Evolutionary conservation across 2,113 vertebrate species (phyloP), one percentile per base, ranked within the genome.

Genomic region (Platycercus adscitus): DNA sequence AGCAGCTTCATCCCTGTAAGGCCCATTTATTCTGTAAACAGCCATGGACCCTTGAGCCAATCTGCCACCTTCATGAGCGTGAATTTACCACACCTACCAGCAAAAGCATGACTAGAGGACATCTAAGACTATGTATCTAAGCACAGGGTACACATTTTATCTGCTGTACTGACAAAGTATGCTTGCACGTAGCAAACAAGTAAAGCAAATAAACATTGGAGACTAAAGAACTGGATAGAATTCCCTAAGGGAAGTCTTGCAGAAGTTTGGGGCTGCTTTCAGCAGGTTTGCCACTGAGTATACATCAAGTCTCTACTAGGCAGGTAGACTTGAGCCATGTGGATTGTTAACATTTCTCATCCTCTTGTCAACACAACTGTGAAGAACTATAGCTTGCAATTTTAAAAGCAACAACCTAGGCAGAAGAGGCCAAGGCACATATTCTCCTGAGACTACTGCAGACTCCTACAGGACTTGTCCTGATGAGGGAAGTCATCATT

Each of bases 31-130:
- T n/a, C 53, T 43, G 10, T 13, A 14, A 65, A 75, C 26, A 47
- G 56, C 33, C 29, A 39, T 0, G 7, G 83, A 65, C 7, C 31
- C n/a, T 9, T 6, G 4, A 90, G 47, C 25, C 16, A 12, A 33
- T 28, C 6, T 90, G 41, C 53, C 1, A 1, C 44, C 33, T 41
- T 46, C 1, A 0, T 0, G 0, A 50, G 39, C 23, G 6, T 25
- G 6, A 53, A 53, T 64, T 55, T 26, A 33, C 13, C 33, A 13
- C 9, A 11, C 11, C 24, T 60, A 52, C 24, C 37, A 88, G 58
- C 78, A 93, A 35, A 79, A 68, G 46, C 3, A 2, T 4, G 39
- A 43, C 20, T 35, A n/a, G 43, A 73, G 60, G 41, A 65, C 46
- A 76, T 12, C 46, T 49, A 31, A 58, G 31, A 33, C 15, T 28